Base-by-base conservation (phyloP, 2,113 vertebrate genomes). In the Mystacornis crossleyi region DNA sequence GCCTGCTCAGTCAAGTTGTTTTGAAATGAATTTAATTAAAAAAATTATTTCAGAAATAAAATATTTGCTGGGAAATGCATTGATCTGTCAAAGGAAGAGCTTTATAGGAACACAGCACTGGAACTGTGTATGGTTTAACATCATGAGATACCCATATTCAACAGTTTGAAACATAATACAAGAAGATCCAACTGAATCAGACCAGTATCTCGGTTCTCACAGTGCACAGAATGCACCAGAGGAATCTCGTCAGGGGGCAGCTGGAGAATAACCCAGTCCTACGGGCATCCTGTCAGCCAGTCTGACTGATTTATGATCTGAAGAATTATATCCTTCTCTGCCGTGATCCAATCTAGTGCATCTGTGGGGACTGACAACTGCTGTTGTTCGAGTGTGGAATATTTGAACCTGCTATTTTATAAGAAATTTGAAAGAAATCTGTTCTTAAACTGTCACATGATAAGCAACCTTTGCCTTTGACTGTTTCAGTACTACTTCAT, bases 291-390 rank as follows among this genome's bases (percentile, higher is more conserved):
- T 81, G 69, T 74, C 78, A 88, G 47, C 12, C 53, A 43, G 65
- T 66, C 51, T 89, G 93, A 81, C 67, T 95, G 91, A 95, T 91
- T 94, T 93, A 82, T 71, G 79, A 29, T 36, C 75, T 90, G 82
- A 71, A 81, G 61, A 85, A 92, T 74, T 96, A 81, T 89, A 42
- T 65, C 69, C 69, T 75, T 78, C 61, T 92, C 48, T 86, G 61
- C 42, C 33, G 26, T 60, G 90, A 74, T 83, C 57, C 72, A 64
- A 42, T 78, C 72, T 70, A 58, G 45, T 80, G 71, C 57, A 85
- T 0, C 16, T 69, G 74, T 80, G 85, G 45, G 86, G 72, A 55
- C 89, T 74, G 67, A 86, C 55, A 95, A 81, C 60, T 83, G 80
- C 38, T 94, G 86, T 42, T 83, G 20, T 86, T 85, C 5, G 24